Evolutionary conservation across 2,113 vertebrate species (phyloP).

Genomic region (Erpornis zantholeuca): DNA sequence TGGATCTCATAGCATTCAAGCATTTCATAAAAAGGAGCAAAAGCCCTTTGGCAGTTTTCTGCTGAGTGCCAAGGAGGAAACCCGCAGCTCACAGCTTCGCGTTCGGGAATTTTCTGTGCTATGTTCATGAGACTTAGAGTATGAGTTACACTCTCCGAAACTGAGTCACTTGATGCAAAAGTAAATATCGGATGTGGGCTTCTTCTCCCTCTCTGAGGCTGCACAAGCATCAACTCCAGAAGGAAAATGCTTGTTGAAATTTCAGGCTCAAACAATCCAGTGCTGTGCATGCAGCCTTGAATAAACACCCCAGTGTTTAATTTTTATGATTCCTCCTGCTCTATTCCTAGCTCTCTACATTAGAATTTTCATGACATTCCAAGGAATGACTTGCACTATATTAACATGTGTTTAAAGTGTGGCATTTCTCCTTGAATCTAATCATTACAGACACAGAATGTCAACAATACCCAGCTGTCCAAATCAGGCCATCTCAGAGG

Average conservation of each 20-base stretch:
- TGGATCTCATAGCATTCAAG: background rate
- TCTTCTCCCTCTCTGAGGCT: background rate
- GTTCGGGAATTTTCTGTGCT: background rate
- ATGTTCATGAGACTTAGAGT: background rate
- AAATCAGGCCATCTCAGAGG: background rate
- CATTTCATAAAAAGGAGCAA: background rate
- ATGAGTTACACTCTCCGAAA: background rate
- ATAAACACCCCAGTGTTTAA: background rate
- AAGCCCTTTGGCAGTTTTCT: background rate
- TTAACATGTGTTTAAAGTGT: background rate
- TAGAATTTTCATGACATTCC: background rate
- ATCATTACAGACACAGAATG: background rate
- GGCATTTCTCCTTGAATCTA: background rate
- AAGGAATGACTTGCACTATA: background rate
- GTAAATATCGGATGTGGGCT: constrained; percentile 38
- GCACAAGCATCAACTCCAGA: background rate
- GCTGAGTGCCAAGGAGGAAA: background rate
- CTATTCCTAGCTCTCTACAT: background rate
- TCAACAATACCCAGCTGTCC: background rate
- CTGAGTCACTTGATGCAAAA: constrained; percentile 32
- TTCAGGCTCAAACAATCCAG: background rate
- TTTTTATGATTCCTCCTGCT: background rate
- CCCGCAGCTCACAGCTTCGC: fast-evolving
- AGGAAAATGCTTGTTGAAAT: background rate
- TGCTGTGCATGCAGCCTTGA: background rate